These are phyloP conservation scores for Pardalotus punctatus DNA, from an alignment of 2,113 vertebrate species.

Conservation along the genomic window DNA sequence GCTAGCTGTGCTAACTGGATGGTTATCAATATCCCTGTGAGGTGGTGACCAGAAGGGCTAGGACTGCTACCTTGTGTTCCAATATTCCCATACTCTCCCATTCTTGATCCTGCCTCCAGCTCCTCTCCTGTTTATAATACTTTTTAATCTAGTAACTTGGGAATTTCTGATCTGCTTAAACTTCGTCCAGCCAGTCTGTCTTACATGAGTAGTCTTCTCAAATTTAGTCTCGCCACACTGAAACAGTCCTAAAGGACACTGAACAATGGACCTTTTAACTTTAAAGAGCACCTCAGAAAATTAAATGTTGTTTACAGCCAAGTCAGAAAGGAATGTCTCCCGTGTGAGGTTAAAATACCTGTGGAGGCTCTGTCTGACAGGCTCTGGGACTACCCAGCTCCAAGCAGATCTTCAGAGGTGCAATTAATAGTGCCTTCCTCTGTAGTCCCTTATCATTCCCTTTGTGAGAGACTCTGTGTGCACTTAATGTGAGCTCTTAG, in stretches of 20 bases:
- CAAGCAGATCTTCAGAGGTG: not conserved
- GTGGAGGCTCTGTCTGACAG: not conserved
- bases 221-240: not conserved
- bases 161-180: not conserved
- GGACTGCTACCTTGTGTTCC: not conserved
- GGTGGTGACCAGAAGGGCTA: not conserved
- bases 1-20: not conserved
- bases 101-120: not conserved
- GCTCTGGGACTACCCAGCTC: not conserved
- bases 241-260: not conserved
- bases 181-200: not conserved
- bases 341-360: not conserved
- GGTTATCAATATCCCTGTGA: not conserved
- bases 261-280: not conserved
- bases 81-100: not conserved
- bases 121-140: not conserved
- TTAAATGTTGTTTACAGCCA: slow-evolving; percentile 14
- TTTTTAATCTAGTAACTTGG: not conserved
- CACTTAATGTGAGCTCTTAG: not conserved
- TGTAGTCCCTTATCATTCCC: not conserved
- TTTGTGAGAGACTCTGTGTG: not conserved
- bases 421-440: slow-evolving; percentile 7
- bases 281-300: not conserved
- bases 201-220: not conserved
- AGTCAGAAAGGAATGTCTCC: not conserved